Evolutionary conservation across 2,113 vertebrate species (phyloP).

Genomic region (Hippocampus guttulatus): DNA sequence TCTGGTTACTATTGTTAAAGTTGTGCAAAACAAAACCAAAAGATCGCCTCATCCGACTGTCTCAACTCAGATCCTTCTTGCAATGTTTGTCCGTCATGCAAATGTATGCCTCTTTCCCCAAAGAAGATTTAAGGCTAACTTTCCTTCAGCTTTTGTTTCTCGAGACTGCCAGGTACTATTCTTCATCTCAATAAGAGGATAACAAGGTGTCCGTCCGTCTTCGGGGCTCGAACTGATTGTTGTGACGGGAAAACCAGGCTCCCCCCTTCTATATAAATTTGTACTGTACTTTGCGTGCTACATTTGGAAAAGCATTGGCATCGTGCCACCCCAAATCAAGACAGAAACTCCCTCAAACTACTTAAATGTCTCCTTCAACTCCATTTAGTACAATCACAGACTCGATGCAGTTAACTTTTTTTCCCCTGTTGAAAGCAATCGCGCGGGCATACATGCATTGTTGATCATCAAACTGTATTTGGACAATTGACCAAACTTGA

Average conservation of each 20-base stretch:
- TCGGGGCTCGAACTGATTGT: constrained; percentile 38
- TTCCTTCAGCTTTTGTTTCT: constrained; percentile 31
- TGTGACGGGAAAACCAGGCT: constrained; percentile 47
- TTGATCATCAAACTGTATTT: not conserved
- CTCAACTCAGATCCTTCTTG: constrained; percentile 8
- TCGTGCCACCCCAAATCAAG: not conserved
- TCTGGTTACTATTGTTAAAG: not conserved
- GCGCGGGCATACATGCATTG: not conserved
- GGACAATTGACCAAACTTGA: constrained; percentile 8
- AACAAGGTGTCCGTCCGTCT: constrained; percentile 39
- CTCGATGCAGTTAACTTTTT: not conserved
- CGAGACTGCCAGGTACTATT: constrained; percentile 26
- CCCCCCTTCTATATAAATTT: constrained; percentile 25
- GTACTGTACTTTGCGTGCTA: not conserved
- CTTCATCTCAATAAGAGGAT: constrained; percentile 54
- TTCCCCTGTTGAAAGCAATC: not conserved
- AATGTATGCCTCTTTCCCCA: constrained; percentile 32
- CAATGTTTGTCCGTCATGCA: constrained; percentile 18
- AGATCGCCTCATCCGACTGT: not conserved
- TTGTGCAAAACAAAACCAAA: not conserved
- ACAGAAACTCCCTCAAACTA: not conserved
- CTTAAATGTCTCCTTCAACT: not conserved
- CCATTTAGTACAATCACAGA: no score
- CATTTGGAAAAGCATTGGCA: not conserved
- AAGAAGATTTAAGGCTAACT: constrained; percentile 46